Evolutionary conservation across 92 coral and sea anemone genomes (phyloP), one percentile per base, ranked within the genome.

Genomic region (Phenganax stokvisi): DNA sequence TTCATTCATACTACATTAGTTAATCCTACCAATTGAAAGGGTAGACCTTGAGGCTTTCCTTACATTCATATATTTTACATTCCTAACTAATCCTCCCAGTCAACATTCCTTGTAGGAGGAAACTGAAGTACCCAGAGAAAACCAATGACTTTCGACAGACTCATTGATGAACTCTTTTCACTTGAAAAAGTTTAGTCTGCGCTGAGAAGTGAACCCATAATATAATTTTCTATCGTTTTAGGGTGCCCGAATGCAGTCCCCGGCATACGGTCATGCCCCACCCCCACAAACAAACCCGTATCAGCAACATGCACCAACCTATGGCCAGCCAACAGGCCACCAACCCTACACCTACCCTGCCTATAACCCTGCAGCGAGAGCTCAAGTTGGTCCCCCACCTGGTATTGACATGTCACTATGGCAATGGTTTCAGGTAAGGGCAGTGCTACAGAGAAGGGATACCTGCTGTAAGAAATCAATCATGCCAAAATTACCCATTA

Each of bases 381-480:
- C 84, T 25, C 88, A 87, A 68, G 84, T 85, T 69, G 90, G 88
- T 13, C 96, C 97, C 64, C 97, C 97, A 27, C 96, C 96, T 74
- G 97, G 97, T 55, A 65, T 93, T 72, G 97, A 93, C 80, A 89
- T 91, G 66, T 78, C 86, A 10, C 86, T 93, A 56, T 93, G 97
- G 98, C 93, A 89, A 13, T 93, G 97, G 97, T 93, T 93, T 75
- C 96, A 93, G 89, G 97, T 93, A 83, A 72, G 80, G 25, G 25
- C 25, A 20, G 25, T 20, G 25, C 25, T 20, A 20, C 25, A 20
- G 25, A 20, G 25, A 20, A 20, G 25, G 25, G 25, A 20, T 20
- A 20, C 25, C 25, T 20, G 25, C 25, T 20, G 25, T 20, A 20
- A 20, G 25, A 20, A 20, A 53, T 28, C n/a, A 20, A 31, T 10